Percentiles rank a stretch among this genome's conserved stretches.
Conservation (phyloP, 2,113 vertebrate genomes). For the Kryptolebias marmoratus region DNA sequence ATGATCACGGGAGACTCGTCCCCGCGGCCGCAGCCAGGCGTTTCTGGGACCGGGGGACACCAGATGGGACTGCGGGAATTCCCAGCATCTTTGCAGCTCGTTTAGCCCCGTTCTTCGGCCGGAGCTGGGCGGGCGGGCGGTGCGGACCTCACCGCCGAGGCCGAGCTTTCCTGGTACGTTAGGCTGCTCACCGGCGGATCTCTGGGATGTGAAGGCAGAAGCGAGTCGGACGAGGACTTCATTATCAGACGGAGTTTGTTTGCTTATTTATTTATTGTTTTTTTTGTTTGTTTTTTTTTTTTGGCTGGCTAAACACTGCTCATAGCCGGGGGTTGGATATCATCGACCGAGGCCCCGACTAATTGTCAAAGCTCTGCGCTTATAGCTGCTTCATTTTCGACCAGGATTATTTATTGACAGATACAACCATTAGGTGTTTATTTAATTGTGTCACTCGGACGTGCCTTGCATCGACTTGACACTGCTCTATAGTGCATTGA, state of each 20-base stretch:
- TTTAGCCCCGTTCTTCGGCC: constrained; percentile 49
- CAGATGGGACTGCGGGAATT: constrained; percentile 70
- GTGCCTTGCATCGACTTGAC: constrained; percentile 26
- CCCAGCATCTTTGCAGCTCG: constrained; percentile 63
- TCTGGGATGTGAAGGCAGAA: constrained; percentile 58
- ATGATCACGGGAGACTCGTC: constrained; percentile 67
- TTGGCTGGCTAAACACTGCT: constrained; percentile 38
- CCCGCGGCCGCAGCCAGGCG: constrained; percentile 48
- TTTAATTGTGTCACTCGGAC: constrained; percentile 27
- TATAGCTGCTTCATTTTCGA: constrained; percentile 33
- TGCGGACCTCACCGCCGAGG: constrained; percentile 49
- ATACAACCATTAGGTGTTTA: constrained; percentile 8
- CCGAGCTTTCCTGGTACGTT: constrained; percentile 47
- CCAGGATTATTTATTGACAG: constrained; percentile 16
- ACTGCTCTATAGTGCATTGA: constrained; percentile 27
- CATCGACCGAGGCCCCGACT: constrained; percentile 58
- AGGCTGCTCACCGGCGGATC: constrained; percentile 51
- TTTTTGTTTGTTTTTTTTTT: too few relatives aligned
- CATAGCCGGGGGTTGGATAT: constrained; percentile 25
- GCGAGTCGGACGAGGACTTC: constrained; percentile 44
- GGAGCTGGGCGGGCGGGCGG: constrained; percentile 52
- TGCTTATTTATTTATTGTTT: constrained; percentile 38
- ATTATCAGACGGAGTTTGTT: constrained; percentile 43
- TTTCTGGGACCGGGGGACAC: constrained; percentile 62
- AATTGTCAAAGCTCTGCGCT: constrained; percentile 40